phyloP scores from a whole-genome alignment of 2,888 invertebrate species.

The Scrobipalpa atriplicella region DNA sequence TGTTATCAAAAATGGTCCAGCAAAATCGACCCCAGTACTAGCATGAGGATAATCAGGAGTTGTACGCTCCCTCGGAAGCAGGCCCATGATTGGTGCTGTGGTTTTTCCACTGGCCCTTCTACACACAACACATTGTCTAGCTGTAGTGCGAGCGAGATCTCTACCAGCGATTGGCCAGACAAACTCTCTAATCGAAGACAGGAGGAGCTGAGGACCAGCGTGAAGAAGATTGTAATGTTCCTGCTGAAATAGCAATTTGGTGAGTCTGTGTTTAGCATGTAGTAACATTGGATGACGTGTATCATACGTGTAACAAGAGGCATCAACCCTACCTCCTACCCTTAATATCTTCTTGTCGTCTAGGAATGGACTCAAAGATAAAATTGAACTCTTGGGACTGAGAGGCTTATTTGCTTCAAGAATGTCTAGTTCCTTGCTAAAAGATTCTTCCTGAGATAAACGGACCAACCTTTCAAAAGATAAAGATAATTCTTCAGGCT shows the following conservation, averaged over 20 bases:
- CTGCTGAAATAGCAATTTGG: neutral
- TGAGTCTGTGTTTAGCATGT: neutral
- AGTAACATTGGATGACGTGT: conserved; percentile 13
- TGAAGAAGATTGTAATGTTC: neutral
- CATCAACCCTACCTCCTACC: neutral
- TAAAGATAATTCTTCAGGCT: neutral
- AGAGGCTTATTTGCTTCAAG: too few relatives aligned
- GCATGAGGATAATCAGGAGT: neutral
- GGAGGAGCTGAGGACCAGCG: neutral
- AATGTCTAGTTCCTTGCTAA: too few relatives aligned
- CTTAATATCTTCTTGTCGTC: neutral
- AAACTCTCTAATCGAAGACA: neutral
- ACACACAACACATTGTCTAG: neutral
- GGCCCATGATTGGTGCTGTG: neutral
- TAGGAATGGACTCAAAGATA: too few relatives aligned
- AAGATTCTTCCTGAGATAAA: neutral
- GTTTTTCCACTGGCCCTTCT: neutral
- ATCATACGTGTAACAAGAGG: neutral
- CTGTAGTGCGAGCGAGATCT: neutral
- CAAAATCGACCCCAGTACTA: neutral
- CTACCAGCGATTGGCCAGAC: conserved; percentile 14
- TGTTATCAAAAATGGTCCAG: neutral
- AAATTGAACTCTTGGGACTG: neutral
- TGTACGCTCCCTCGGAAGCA: neutral
- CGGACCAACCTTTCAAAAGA: neutral